These are phyloP conservation scores for Corythaeola cristata DNA, from an alignment of 2,113 vertebrate species.

Conservation along the genomic window DNA sequence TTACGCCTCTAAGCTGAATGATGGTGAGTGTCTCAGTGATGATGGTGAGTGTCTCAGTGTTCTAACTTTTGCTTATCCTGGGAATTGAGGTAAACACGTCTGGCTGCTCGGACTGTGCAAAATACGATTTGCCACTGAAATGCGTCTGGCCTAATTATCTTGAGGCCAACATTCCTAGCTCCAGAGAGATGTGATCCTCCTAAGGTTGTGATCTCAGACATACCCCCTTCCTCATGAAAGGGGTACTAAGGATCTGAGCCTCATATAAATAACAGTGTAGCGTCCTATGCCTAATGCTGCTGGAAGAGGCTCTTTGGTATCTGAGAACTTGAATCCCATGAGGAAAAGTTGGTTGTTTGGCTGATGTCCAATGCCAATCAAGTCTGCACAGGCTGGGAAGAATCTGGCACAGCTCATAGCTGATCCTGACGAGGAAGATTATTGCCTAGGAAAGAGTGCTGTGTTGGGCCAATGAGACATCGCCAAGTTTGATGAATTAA, in stretches of 20 bases:
- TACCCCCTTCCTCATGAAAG: background rate
- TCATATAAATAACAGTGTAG: background rate
- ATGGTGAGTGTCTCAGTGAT: background rate
- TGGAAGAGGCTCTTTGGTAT: background rate
- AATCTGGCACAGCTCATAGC: background rate
- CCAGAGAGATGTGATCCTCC: background rate
- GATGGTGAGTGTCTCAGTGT: background rate
- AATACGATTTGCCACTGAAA: conserved; percentile 34
- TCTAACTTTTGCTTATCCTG: conserved; percentile 30
- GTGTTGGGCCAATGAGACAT: background rate
- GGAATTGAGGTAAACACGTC: conserved; percentile 40
- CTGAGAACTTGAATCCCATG: background rate
- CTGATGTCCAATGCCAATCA: background rate
- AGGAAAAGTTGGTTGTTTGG: conserved; percentile 15
- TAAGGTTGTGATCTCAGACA: conserved; percentile 10
- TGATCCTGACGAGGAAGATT: background rate
- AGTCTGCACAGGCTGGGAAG: background rate
- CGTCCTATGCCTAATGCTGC: background rate
- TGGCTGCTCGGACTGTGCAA: background rate
- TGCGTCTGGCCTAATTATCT: conserved; percentile 18
- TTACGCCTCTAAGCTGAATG: conserved; percentile 18
- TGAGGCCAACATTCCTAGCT: conserved; percentile 10
- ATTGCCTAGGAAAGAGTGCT: conserved; percentile 7
- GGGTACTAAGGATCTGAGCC: background rate
- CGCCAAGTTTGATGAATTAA: conserved; percentile 40